Percentiles rank a stretch among this genome's conserved stretches.
Evolutionary conservation across 2,888 invertebrate genomes (phyloP).

Genomic region (Alentia gelatinosa): DNA sequence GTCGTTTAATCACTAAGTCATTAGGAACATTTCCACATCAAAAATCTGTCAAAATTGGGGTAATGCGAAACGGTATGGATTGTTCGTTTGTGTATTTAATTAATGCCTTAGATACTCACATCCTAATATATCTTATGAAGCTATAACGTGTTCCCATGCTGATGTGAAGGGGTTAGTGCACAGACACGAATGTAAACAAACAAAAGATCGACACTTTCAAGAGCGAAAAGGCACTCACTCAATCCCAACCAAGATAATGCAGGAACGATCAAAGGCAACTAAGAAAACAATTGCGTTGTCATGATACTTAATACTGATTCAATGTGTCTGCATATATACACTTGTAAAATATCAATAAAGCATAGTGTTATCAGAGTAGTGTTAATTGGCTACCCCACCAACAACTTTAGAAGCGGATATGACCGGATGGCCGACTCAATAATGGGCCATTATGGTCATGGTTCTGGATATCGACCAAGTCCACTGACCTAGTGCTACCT

Average conservation of each 20-base stretch:
- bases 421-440: background rate
- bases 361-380: background rate
- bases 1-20: no score
- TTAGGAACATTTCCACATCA: background rate
- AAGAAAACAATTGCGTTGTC: background rate
- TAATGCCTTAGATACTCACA: background rate
- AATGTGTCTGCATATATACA: background rate
- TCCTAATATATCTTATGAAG: background rate
- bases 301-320: background rate
- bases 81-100: background rate
- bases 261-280: background rate
- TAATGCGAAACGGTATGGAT: background rate
- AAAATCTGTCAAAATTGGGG: background rate
- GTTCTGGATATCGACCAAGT: background rate
- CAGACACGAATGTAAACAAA: background rate
- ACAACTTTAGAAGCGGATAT: background rate
- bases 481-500: background rate
- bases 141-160: background rate
- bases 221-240: no score
- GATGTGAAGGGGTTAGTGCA: no score
- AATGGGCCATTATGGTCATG: no score
- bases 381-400: background rate
- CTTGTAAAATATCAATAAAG: background rate
- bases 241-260: background rate
- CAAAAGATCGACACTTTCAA: background rate